Conservation (phyloP, 92 coral and sea anemone species). For the Porites rus region DNA sequence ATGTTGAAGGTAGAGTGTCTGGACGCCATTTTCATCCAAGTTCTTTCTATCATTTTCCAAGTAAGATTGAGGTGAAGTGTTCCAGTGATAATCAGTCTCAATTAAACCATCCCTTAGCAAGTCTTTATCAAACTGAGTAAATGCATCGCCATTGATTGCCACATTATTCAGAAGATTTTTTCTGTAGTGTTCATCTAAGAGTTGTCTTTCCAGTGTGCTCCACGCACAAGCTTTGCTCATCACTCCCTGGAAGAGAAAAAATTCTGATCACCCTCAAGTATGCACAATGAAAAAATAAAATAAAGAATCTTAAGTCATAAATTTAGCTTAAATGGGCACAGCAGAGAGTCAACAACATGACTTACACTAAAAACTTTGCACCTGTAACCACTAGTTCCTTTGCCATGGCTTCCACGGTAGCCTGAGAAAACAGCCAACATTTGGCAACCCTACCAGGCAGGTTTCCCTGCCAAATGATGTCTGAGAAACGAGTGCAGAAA, state of each 20-base stretch:
- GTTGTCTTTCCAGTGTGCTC: conserved; percentile 83
- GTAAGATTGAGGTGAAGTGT: neutral
- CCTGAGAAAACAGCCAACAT: no score
- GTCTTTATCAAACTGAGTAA: conserved; percentile 12
- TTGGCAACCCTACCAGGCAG: no score
- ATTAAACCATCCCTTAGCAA: neutral
- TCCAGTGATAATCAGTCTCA: neutral
- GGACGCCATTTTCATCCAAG: conserved; percentile 32
- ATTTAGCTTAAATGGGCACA: no score
- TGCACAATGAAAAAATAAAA: neutral
- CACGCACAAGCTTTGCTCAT: conserved; percentile 92
- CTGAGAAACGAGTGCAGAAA: no score
- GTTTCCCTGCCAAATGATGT: no score
- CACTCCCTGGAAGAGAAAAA: conserved; percentile 78
- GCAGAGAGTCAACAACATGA: no score
- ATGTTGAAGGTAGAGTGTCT: conserved; percentile 76
- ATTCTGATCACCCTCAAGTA: neutral
- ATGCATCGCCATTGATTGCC: conserved; percentile 19
- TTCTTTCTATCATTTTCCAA: conserved; percentile 9
- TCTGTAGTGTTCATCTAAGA: conserved; percentile 69
- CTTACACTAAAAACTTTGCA: no score
- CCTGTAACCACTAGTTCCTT: no score
- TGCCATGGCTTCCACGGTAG: no score
- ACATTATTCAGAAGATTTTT: conserved; percentile 68
- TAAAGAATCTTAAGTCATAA: no score